These are phyloP conservation scores for Volucella bombylans DNA, from an alignment of 2,888 invertebrate genomes.

Conservation along the genomic window DNA sequence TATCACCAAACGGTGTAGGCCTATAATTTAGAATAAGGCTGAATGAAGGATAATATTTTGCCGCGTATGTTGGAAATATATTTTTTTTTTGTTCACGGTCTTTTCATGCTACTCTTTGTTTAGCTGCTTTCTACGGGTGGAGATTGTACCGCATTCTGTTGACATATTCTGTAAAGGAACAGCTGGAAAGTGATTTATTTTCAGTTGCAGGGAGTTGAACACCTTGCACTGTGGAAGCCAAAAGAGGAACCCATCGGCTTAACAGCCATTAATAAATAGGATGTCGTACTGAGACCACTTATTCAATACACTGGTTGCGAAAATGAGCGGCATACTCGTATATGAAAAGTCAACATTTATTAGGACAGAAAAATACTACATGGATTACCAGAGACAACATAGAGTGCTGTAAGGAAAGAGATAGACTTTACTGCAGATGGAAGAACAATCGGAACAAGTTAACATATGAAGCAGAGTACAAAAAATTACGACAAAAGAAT, in stretches of 20 bases:
- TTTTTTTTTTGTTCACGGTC: not conserved
- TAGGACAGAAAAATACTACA: no score
- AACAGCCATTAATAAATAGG: not conserved
- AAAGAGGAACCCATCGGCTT: not conserved
- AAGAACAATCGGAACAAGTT: no score
- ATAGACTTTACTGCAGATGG: no score
- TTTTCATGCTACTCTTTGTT: constrained; percentile 1
- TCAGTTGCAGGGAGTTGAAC: not conserved
- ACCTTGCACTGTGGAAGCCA: constrained; percentile 19
- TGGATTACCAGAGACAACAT: no score
- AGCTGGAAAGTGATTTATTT: not conserved
- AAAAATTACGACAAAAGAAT: no score
- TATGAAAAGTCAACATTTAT: no score
- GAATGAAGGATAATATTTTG: constrained; percentile 53
- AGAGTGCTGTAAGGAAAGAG: no score
- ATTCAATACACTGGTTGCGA: no score
- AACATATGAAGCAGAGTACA: no score
- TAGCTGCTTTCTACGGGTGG: constrained; percentile 1
- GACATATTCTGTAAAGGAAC: constrained; percentile 47
- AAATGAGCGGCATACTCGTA: no score
- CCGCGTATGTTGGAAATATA: constrained; percentile 47
- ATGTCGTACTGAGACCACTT: no score
- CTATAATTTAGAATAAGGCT: constrained; percentile 46
- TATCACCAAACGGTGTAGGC: constrained; percentile 10
- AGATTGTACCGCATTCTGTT: constrained; percentile 36